A percentile compares a stretch with the other conserved stretches of the same genome.
phyloP scores from a whole-genome alignment of 2,797 vertebrate genomes.

The Podarcis lilfordi region DNA sequence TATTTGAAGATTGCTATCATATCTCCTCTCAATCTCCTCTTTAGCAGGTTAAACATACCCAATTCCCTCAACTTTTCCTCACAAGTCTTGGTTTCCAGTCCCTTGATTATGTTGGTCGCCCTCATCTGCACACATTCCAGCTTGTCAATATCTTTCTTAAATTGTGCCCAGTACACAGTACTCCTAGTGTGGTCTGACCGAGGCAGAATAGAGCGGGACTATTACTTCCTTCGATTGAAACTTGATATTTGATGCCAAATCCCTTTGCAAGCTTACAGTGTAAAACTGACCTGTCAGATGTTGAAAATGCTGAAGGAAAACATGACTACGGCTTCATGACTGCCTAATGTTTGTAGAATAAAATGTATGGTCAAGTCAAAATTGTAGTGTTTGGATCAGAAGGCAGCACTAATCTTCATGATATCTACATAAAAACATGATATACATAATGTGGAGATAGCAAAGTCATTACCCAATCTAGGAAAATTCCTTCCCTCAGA shows the following conservation, averaged over 20 bases:
- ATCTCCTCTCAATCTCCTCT: too few species aligned
- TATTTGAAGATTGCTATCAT: too few species aligned
- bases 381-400: not conserved
- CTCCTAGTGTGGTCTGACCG: too few species aligned
- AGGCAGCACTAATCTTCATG: not conserved
- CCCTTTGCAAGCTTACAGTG: not conserved
- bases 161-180: too few species aligned
- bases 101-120: too few species aligned
- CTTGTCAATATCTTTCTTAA: too few species aligned
- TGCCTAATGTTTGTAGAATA: not conserved
- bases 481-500: not conserved
- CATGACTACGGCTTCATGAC: not conserved
- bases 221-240: too few species aligned
- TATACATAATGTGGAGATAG: not conserved
- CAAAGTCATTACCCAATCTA: not conserved
- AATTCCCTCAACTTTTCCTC: too few species aligned
- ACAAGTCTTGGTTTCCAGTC: too few species aligned
- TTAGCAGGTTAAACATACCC: too few species aligned
- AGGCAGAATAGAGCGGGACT: too few species aligned
- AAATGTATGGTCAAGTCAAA: not conserved
- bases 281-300: not conserved
- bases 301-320: not conserved
- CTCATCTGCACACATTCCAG: too few species aligned
- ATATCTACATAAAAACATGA: not conserved
- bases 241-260: not conserved